Conservation (phyloP, 2,797 vertebrate species). For the Dendrocincla fuliginosa region DNA sequence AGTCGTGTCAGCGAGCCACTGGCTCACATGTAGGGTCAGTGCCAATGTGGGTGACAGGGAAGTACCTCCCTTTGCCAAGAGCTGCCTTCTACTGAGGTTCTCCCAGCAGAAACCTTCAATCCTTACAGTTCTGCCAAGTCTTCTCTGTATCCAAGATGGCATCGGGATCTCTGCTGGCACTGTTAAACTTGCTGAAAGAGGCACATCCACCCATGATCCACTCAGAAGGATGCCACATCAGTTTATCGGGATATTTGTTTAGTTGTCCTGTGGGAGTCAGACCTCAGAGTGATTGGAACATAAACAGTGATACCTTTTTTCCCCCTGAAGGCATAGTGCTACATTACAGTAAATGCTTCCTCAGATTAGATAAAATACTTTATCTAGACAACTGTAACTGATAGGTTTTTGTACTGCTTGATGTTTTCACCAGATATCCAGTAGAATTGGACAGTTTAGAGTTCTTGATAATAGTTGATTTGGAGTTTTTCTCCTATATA, state of each 20-base stretch:
- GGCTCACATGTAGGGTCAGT: fast-evolving
- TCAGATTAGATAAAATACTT: not conserved
- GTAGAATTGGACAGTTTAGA: not conserved
- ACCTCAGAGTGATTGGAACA: not conserved
- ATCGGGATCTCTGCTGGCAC: not conserved
- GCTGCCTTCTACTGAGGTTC: not conserved
- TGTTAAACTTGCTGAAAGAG: not conserved
- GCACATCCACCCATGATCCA: not conserved
- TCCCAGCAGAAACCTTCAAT: not conserved
- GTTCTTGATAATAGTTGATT: not conserved
- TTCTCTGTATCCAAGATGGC: not conserved
- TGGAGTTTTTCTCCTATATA: not conserved
- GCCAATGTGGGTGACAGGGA: fast-evolving
- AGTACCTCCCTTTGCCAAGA: not conserved
- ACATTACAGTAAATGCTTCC: not conserved
- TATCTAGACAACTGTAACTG: not conserved
- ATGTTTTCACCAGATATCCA: not conserved
- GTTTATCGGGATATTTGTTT: not conserved
- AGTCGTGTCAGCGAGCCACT: fast-evolving
- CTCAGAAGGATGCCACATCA: not conserved
- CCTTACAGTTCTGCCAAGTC: not conserved
- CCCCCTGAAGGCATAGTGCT: not conserved
- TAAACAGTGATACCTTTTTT: not conserved
- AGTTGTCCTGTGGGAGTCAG: not conserved
- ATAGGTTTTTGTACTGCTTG: not conserved